Percentiles rank a stretch among this genome's conserved stretches.
These are phyloP conservation scores for Ethmia dodecea DNA, from an alignment of 2,888 invertebrate species.

Conservation along the genomic window DNA sequence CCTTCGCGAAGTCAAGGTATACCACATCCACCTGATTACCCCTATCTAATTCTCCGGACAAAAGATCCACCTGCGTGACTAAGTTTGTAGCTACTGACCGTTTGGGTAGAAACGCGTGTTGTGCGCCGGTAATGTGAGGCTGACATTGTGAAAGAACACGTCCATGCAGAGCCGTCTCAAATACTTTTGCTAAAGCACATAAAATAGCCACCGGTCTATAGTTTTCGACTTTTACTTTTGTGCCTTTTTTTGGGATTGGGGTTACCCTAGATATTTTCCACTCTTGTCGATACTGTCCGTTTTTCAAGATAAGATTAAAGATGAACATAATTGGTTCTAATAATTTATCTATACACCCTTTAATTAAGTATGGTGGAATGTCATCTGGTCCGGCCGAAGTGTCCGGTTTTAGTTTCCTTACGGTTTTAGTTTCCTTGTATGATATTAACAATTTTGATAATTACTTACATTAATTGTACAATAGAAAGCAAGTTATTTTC, in stretches of 20 bases:
- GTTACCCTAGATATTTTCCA: conserved; percentile 10
- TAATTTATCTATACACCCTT: no score
- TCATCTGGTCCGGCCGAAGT: no score
- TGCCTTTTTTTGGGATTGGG: conserved; percentile 5
- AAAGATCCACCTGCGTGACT: not conserved
- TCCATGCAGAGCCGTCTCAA: conserved; percentile 4
- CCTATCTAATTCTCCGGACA: conserved; percentile 2
- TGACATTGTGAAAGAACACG: conserved; percentile 1
- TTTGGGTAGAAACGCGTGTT: conserved; percentile 7
- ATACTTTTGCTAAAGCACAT: conserved; percentile 6
- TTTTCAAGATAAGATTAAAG: no score
- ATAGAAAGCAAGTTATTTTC: no score
- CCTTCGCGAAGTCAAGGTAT: conserved; percentile 5
- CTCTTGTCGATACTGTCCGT: no score
- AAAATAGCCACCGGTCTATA: conserved; percentile 10
- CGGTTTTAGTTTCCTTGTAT: no score
- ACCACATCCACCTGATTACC: conserved; percentile 6
- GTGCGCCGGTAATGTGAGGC: conserved; percentile 2
- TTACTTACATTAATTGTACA: no score
- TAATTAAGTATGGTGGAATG: no score
- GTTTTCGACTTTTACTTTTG: not conserved
- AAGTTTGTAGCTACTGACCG: conserved; percentile 9
- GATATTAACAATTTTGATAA: no score
- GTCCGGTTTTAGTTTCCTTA: no score
- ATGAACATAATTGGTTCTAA: no score